These are phyloP conservation scores for Bos indicus DNA, from an alignment of 2,113 vertebrate species.

Conservation along the genomic window DNA sequence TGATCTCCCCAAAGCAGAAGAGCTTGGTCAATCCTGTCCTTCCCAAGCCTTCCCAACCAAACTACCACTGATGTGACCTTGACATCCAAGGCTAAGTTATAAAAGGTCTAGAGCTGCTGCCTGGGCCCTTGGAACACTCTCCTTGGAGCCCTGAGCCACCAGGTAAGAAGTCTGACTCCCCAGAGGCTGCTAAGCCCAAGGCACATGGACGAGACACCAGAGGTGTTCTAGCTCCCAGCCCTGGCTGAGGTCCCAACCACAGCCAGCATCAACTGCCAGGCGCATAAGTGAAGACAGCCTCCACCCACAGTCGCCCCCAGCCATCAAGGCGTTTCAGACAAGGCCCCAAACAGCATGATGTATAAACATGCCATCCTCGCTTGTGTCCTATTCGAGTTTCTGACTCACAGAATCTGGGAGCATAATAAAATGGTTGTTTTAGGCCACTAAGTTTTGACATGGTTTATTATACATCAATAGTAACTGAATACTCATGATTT, in stretches of 20 bases:
- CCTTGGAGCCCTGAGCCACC: neutral
- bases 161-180: neutral
- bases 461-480: neutral
- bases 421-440: neutral
- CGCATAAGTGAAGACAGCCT: fast-evolving
- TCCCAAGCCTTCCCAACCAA: neutral
- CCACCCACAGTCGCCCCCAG: neutral
- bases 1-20: neutral
- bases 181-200: neutral
- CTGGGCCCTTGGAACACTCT: neutral
- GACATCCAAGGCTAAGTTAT: neutral
- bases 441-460: neutral
- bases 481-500: neutral
- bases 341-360: neutral
- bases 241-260: neutral
- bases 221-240: neutral
- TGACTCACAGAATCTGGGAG: neutral
- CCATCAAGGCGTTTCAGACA: neutral
- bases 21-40: neutral
- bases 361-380: neutral
- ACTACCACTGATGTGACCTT: neutral
- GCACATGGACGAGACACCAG: neutral
- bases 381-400: neutral
- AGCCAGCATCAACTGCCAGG: neutral
- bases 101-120: neutral